Evolutionary conservation across 2,888 invertebrate species (phyloP).

Genomic region (Apodemia duryi): DNA sequence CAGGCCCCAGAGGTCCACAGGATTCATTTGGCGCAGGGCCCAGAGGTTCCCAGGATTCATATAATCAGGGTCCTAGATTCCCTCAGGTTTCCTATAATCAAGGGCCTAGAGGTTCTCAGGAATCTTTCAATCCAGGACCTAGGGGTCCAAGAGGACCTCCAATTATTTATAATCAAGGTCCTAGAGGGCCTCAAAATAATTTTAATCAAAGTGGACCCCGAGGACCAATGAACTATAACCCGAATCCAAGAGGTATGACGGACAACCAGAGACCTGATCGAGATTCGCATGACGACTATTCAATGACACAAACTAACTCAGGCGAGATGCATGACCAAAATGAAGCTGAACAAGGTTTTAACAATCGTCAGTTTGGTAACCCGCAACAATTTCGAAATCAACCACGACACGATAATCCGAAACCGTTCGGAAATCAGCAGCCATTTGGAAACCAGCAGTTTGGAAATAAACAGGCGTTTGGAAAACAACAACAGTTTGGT

Average conservation of each 20-base stretch:
- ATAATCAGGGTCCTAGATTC: constrained; percentile 15
- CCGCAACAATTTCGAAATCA: neutral
- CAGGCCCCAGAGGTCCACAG: neutral
- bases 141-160: constrained; percentile 12
- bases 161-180: constrained; percentile 23
- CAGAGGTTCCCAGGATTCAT: constrained; percentile 11
- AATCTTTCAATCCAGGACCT: constrained; percentile 15
- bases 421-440: neutral
- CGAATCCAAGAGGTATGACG: neutral
- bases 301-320: neutral
- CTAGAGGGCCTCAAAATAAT: constrained; percentile 23
- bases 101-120: constrained; percentile 13
- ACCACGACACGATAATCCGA: neutral
- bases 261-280: neutral
- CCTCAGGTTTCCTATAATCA: constrained; percentile 18
- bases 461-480: constrained; percentile 23
- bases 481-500: constrained; percentile 33
- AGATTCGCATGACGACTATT: neutral
- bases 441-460: constrained; percentile 1
- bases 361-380: neutral
- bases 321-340: constrained; percentile 30
- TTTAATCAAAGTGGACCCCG: constrained; percentile 19
- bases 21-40: constrained; percentile 14
- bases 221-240: neutral
- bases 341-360: constrained; percentile 11